Evolutionary conservation across 2,797 vertebrate genomes (phyloP).

Genomic region (Falco rusticolus): DNA sequence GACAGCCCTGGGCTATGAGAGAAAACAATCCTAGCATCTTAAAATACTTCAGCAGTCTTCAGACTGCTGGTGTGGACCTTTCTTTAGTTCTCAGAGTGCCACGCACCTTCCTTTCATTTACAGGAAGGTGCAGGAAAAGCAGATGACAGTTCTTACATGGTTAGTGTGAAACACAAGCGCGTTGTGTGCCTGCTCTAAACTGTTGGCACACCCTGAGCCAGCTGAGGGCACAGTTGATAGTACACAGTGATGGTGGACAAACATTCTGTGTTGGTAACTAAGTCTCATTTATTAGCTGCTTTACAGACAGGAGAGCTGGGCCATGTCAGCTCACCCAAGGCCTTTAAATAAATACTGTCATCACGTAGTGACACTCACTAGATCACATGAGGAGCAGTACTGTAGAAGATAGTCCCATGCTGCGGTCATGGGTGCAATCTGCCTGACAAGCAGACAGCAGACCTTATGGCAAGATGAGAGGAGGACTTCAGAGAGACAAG

Average conservation of each 20-base stretch:
- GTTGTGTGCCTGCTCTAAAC: neutral
- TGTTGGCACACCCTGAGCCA: neutral
- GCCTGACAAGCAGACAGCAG: neutral
- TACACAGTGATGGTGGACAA: fast-evolving
- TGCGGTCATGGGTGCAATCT: neutral
- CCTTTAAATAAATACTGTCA: neutral
- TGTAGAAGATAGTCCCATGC: neutral
- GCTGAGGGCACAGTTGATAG: neutral
- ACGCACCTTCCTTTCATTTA: neutral
- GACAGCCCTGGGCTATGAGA: slow-evolving; percentile 13
- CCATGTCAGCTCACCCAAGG: neutral
- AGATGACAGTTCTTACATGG: neutral
- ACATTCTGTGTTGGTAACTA: neutral
- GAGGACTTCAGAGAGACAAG: neutral
- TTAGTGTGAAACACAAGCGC: neutral
- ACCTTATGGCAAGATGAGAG: neutral
- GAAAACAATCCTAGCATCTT: neutral
- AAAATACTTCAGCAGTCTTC: neutral
- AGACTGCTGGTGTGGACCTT: neutral
- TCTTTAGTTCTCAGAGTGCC: neutral
- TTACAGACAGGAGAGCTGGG: neutral
- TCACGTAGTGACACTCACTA: neutral
- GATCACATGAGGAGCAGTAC: neutral
- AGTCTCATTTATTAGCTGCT: neutral
- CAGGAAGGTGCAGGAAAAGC: neutral